A percentile compares a stretch with the other conserved stretches of the same genome.
Conservation (phyloP, 2,888 invertebrate genomes). For the Rugalucina vietnamica region DNA sequence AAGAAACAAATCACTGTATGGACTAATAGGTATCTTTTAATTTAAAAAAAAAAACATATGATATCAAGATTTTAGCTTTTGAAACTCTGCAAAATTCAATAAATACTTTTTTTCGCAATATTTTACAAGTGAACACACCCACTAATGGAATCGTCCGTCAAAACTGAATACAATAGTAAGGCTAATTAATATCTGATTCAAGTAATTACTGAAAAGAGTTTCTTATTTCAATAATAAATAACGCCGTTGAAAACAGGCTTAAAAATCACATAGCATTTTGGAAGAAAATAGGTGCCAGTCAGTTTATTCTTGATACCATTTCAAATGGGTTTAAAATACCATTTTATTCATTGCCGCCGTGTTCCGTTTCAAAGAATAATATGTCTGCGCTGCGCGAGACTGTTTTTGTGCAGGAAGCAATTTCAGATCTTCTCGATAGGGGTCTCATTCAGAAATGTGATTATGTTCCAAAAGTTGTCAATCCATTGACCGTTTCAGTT, state of each 20-base stretch:
- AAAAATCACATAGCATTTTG: slow-evolving; percentile 24
- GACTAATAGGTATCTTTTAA: too few species aligned
- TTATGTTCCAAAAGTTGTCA: slow-evolving; percentile 9
- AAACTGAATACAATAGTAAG: too few species aligned
- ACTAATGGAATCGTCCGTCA: too few species aligned
- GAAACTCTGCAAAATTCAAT: too few species aligned
- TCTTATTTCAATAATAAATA: too few species aligned
- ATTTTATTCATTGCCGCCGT: background rate
- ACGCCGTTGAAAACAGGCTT: slow-evolving; percentile 36
- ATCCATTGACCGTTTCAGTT: slow-evolving; percentile 10
- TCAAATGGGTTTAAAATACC: background rate
- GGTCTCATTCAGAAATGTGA: slow-evolving; percentile 13
- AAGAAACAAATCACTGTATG: too few species aligned
- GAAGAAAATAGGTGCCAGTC: slow-evolving; percentile 8
- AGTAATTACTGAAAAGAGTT: too few species aligned
- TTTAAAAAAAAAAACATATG: too few species aligned
- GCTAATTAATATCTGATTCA: too few species aligned
- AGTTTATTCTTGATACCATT: slow-evolving; percentile 16
- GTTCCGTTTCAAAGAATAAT: background rate
- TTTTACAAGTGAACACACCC: too few species aligned
- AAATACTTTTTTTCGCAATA: too few species aligned
- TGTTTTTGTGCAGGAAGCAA: slow-evolving; percentile 11
- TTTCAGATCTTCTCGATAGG: slow-evolving; percentile 3
- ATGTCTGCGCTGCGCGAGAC: background rate
- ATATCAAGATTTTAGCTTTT: too few species aligned